phyloP scores from a whole-genome alignment of 2,113 vertebrate genomes.

The Hystrix cristata region DNA sequence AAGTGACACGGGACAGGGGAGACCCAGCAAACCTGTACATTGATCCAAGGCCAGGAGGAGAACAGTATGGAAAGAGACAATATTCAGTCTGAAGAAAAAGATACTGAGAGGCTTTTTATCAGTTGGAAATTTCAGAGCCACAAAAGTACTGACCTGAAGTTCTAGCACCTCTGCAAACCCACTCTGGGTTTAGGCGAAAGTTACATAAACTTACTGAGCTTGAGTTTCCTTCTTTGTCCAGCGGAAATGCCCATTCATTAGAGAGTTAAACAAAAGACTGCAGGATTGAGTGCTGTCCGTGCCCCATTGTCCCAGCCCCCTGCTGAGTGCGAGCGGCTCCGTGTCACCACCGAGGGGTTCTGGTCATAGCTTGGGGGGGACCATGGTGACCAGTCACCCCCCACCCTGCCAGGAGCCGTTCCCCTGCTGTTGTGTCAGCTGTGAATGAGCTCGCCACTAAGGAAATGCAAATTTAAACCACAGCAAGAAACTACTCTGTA shows the following conservation, averaged over 20 bases:
- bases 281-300: too few species aligned
- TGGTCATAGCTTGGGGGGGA: background rate
- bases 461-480: background rate
- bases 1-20: background rate
- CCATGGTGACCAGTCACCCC: background rate
- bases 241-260: background rate
- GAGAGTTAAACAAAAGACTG: conserved; percentile 14
- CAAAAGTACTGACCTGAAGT: background rate
- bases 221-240: background rate
- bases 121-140: background rate
- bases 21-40: background rate
- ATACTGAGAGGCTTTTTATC: background rate
- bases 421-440: background rate
- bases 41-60: conserved; percentile 22
- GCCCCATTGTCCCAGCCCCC: too few species aligned
- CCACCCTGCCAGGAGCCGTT: background rate
- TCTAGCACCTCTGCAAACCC: background rate
- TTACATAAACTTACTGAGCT: background rate
- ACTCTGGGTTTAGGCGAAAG: background rate
- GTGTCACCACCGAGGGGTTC: background rate
- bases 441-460: background rate
- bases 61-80: background rate
- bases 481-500: background rate
- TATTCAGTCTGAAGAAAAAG: background rate
- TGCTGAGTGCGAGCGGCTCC: background rate